A percentile compares a stretch with the other conserved stretches of the same genome.
These are phyloP conservation scores for Mimumesa dahlbomi DNA, from an alignment of 2,888 invertebrate genomes.

Conservation along the genomic window DNA sequence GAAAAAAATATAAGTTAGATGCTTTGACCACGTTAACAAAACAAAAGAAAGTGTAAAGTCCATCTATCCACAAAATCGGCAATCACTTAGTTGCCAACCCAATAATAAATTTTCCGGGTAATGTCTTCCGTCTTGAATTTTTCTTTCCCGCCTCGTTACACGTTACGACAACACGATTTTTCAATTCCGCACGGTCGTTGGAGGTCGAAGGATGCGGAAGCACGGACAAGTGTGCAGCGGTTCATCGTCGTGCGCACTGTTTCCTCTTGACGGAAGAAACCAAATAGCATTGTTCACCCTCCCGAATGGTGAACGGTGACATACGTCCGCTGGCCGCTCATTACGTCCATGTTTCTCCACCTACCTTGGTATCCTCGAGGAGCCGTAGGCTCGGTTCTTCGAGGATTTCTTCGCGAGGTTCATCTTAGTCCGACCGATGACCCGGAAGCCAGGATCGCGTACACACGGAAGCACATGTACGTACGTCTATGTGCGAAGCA, in stretches of 20 bases:
- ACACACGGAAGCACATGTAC: conserved; percentile 42
- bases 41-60: too few relatives aligned
- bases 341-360: conserved; percentile 54
- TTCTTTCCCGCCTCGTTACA: too few relatives aligned
- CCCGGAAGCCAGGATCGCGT: conserved; percentile 55
- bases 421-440: conserved; percentile 56
- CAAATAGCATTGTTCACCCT: conserved; percentile 56
- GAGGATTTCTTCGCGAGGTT: conserved; percentile 40
- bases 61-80: too few relatives aligned
- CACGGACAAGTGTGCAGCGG: conserved; percentile 33
- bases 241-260: conserved; percentile 40
- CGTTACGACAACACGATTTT: too few relatives aligned
- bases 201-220: conserved; percentile 52
- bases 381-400: conserved; percentile 38
- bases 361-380: conserved; percentile 31
- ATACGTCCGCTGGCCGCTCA: conserved; percentile 54
- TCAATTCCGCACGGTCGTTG: conserved; percentile 2
- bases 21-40: too few relatives aligned
- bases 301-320: conserved; percentile 56
- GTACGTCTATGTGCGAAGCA: conserved; percentile 40
- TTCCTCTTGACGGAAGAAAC: conserved; percentile 41
- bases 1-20: too few relatives aligned
- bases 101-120: too few relatives aligned
- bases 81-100: too few relatives aligned
- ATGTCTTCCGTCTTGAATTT: too few relatives aligned